These are phyloP conservation scores for Lathronympha strigana DNA, from an alignment of 2,888 invertebrate species.

Conservation along the genomic window DNA sequence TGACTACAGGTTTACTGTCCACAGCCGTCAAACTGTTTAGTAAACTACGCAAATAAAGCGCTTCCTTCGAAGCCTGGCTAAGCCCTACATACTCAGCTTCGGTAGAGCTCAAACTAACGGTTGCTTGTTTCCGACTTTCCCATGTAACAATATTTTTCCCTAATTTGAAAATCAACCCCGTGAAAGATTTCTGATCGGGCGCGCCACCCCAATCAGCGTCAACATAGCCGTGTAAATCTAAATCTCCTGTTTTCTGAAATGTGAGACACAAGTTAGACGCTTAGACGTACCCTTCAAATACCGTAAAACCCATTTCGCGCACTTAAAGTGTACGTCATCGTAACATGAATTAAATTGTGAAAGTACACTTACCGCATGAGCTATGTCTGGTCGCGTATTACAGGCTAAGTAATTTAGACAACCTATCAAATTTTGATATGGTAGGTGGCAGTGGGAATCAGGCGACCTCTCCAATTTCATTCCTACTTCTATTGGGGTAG, in stretches of 20 bases:
- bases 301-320: constrained; percentile 1
- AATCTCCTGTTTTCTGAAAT: not conserved
- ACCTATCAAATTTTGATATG: constrained; percentile 8
- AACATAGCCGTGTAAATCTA: constrained; percentile 11
- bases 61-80: not conserved
- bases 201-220: constrained; percentile 9
- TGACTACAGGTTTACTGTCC: not conserved
- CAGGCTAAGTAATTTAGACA: constrained; percentile 16
- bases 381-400: constrained; percentile 17
- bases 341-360: constrained; percentile 15
- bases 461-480: not conserved
- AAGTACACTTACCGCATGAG: constrained; percentile 8
- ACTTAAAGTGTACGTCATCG: constrained; percentile 16
- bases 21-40: constrained; percentile 1
- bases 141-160: not conserved
- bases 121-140: constrained; percentile 3
- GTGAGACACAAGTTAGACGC: not conserved
- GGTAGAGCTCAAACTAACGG: not conserved
- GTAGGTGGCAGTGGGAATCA: constrained; percentile 1
- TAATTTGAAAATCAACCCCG: constrained; percentile 1
- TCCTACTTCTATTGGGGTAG: constrained; percentile 14
- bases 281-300: constrained; percentile 2
- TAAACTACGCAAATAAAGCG: not conserved
- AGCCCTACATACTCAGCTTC: not conserved
- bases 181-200: constrained; percentile 2